Conservation (phyloP, 2,888 invertebrate genomes). For the Chironomus riparius region DNA sequence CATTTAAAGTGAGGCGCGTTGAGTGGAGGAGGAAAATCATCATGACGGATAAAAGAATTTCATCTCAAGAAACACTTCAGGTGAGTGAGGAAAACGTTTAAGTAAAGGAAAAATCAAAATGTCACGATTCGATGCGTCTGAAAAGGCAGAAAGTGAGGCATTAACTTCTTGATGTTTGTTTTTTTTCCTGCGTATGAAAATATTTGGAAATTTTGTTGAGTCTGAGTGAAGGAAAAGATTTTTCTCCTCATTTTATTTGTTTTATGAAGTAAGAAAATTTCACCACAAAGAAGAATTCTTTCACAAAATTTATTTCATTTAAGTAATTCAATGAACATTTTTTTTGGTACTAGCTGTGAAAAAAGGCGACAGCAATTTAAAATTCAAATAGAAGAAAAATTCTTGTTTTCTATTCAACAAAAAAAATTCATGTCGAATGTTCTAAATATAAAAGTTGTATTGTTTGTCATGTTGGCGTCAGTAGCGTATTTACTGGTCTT, state of each 20-base stretch:
- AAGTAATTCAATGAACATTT: too few relatives aligned
- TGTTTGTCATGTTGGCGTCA: too few relatives aligned
- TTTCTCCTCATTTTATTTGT: neutral
- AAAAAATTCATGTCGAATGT: neutral
- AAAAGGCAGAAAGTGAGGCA: too few relatives aligned
- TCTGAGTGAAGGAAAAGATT: neutral
- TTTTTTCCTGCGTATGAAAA: neutral
- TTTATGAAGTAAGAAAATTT: too few relatives aligned
- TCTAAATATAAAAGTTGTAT: too few relatives aligned
- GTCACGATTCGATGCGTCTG: too few relatives aligned
- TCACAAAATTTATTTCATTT: too few relatives aligned
- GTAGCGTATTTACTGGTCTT: too few relatives aligned
- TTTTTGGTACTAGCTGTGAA: too few relatives aligned
- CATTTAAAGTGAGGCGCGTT: neutral
- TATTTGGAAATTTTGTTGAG: neutral
- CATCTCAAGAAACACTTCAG: constrained; percentile 9
- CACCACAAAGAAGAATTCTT: too few relatives aligned
- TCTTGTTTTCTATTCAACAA: neutral
- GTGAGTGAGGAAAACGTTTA: neutral
- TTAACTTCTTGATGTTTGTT: too few relatives aligned
- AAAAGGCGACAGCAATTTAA: neutral
- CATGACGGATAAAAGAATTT: constrained; percentile 7
- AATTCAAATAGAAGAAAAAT: neutral
- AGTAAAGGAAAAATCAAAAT: neutral
- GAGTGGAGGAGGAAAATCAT: neutral